Percentiles rank a stretch among this genome's conserved stretches.
Evolutionary conservation across 23 tunicate species (phyloP).

Genomic region (Styela clava): DNA sequence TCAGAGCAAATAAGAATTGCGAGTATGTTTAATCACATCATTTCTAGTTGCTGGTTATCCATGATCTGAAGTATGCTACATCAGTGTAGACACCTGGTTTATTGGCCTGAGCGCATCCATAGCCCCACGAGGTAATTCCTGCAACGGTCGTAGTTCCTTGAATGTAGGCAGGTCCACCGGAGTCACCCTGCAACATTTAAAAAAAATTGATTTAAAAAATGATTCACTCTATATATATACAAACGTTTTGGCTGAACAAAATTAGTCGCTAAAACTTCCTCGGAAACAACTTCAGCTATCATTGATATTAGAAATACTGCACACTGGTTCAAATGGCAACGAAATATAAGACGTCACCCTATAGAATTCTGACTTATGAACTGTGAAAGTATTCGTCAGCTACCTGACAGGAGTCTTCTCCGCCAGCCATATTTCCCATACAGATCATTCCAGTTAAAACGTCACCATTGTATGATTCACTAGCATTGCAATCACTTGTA

Average conservation of each 20-base stretch:
- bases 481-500: slow-evolving; percentile 31
- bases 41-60: slow-evolving; percentile 41
- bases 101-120: slow-evolving; percentile 52
- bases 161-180: slow-evolving; percentile 50
- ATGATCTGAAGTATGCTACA: slow-evolving; percentile 45
- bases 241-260: not conserved
- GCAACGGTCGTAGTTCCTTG: slow-evolving; percentile 7
- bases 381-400: no score
- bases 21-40: no score
- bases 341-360: no score
- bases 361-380: no score
- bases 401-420: slow-evolving; percentile 60
- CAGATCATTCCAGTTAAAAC: slow-evolving; percentile 50
- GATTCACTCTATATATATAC: not conserved
- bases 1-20: no score
- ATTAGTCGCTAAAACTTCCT: no score
- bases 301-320: no score
- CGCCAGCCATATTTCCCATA: slow-evolving; percentile 49
- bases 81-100: slow-evolving; percentile 69
- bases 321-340: no score
- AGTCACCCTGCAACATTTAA: slow-evolving; percentile 44
- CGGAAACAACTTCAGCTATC: no score
- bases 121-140: slow-evolving; percentile 62
- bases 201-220: not conserved
- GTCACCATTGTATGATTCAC: slow-evolving; percentile 36